Evolutionary conservation across 1,140 invertebrate species (phyloP).

Genomic region (Drosophila subobscura): DNA sequence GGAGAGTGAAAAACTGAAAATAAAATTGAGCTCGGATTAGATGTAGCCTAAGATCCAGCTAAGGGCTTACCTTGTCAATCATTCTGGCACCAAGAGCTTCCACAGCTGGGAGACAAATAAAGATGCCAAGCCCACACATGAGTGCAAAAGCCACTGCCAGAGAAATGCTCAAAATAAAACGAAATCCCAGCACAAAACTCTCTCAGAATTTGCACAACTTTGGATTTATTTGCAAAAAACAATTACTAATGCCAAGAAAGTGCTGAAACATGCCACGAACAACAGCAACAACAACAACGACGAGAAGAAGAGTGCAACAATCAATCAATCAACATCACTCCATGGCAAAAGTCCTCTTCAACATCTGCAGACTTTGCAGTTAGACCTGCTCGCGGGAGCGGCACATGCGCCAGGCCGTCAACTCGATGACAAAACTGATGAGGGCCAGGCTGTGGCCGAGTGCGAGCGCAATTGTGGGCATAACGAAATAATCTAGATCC

Average conservation of each 20-base stretch:
- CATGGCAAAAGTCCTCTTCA: constrained; percentile 7
- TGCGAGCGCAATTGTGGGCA: constrained; percentile 62
- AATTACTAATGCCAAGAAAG: constrained; percentile 1
- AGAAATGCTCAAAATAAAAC: constrained; percentile 1
- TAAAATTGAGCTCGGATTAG: too few relatives aligned
- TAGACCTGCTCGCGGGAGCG: constrained; percentile 5
- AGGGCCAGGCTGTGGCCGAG: constrained; percentile 55
- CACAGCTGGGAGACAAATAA: constrained; percentile 18
- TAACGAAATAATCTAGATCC: constrained; percentile 71
- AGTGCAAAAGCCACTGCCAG: not conserved
- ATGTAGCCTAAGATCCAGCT: too few relatives aligned
- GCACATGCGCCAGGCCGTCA: constrained; percentile 54
- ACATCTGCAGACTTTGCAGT: not conserved
- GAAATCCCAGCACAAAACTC: too few relatives aligned
- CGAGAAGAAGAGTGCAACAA: constrained; percentile 41
- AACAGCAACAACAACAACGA: constrained; percentile 36
- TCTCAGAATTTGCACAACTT: too few relatives aligned
- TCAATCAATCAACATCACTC: constrained; percentile 32
- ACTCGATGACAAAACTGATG: constrained; percentile 62
- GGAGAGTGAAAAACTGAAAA: too few relatives aligned
- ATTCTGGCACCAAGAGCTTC: constrained; percentile 14
- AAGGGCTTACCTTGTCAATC: not conserved
- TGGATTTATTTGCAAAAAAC: too few relatives aligned
- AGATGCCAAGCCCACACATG: not conserved
- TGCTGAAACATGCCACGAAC: not conserved